phyloP scores from a whole-genome alignment of 1,140 invertebrate species.

The Aporrectodea caliginosa region DNA sequence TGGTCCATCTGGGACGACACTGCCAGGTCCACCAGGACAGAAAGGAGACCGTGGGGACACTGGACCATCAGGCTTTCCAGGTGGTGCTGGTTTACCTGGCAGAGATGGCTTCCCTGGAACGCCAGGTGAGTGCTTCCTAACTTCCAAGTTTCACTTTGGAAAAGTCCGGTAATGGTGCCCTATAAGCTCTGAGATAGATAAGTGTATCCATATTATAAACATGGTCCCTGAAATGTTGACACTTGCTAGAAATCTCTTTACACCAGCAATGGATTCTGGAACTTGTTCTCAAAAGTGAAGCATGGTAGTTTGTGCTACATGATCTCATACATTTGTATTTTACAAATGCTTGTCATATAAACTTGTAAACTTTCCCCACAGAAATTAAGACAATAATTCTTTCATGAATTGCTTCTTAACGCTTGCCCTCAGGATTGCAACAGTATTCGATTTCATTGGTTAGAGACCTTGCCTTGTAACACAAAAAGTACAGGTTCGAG shows the following conservation, averaged over 20 bases:
- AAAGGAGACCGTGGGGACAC: neutral
- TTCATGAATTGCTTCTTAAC: too few relatives aligned
- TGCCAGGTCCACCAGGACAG: neutral
- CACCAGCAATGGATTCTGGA: neutral
- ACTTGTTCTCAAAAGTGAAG: too few relatives aligned
- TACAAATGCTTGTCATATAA: too few relatives aligned
- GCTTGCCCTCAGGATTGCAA: too few relatives aligned
- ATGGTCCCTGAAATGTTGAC: neutral
- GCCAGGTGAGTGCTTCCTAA: neutral
- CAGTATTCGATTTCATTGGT: too few relatives aligned
- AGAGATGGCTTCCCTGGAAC: neutral
- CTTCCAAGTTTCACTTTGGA: neutral
- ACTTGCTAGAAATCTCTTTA: neutral
- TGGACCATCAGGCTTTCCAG: neutral
- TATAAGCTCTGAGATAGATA: neutral
- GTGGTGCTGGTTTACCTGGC: neutral
- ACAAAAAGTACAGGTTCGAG: too few relatives aligned
- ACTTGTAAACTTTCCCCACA: too few relatives aligned
- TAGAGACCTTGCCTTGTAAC: too few relatives aligned
- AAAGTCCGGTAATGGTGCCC: neutral
- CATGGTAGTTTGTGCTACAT: too few relatives aligned
- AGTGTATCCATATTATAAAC: neutral
- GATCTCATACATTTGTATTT: too few relatives aligned
- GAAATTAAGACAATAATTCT: too few relatives aligned
- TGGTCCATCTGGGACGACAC: neutral